These are phyloP conservation scores for Plotosus lineatus DNA, from an alignment of 2,113 vertebrate species.

Conservation along the genomic window DNA sequence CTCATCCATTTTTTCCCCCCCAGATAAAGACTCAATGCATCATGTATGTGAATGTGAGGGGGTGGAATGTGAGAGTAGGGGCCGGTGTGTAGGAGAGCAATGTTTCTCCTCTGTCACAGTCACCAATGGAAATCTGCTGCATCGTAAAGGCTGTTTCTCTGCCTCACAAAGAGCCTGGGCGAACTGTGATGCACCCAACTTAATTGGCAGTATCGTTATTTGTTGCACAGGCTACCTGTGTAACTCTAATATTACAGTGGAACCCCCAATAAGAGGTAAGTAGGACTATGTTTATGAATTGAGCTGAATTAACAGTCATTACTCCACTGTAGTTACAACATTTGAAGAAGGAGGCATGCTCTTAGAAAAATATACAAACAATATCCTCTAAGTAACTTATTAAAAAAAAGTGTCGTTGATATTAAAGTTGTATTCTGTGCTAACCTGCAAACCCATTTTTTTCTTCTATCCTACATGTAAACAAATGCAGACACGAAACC, in stretches of 20 bases:
- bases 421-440: not conserved
- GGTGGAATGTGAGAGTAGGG: conserved; percentile 77
- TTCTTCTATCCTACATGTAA: not conserved
- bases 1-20: conserved; percentile 30
- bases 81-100: conserved; percentile 86
- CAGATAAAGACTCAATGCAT: conserved; percentile 77
- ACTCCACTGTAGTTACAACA: not conserved
- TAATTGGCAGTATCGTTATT: conserved; percentile 83
- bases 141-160: conserved; percentile 94
- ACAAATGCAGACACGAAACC: conserved; percentile 79
- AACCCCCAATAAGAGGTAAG: conserved; percentile 82
- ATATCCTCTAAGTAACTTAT: no score
- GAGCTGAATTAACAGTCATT: not conserved
- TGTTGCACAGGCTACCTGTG: conserved; percentile 96
- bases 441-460: not conserved
- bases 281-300: not conserved
- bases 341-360: no score
- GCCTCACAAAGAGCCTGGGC: conserved; percentile 87
- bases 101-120: conserved; percentile 89
- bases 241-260: conserved; percentile 91
- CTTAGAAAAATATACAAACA: not conserved
- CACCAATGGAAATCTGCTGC: conserved; percentile 79
- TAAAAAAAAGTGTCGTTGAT: no score
- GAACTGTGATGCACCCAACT: conserved; percentile 87
- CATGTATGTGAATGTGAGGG: conserved; percentile 91